Conservation (phyloP, 2,797 vertebrate species). For the Anisognathus igniventris region DNA sequence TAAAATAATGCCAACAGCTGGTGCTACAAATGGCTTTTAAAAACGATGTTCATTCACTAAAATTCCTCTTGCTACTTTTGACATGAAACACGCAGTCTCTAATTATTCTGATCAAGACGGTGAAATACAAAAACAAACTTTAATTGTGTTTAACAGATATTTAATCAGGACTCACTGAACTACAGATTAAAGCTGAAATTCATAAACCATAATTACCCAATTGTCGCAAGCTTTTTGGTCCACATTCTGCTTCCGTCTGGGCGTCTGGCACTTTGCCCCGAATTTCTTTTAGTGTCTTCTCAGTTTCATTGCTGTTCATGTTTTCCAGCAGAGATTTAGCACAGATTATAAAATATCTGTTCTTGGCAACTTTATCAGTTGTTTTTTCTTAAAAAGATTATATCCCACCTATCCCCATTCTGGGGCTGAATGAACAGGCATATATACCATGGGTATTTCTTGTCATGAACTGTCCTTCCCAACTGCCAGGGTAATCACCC, state of each 20-base stretch:
- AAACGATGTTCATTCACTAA: slow-evolving; percentile 86
- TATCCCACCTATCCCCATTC: slow-evolving; percentile 39
- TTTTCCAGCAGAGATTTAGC: slow-evolving; percentile 83
- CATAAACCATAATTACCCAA: slow-evolving; percentile 88
- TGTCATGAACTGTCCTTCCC: background rate
- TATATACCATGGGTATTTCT: background rate
- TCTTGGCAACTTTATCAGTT: slow-evolving; percentile 80
- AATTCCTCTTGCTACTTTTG: slow-evolving; percentile 84
- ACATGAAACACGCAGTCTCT: slow-evolving; percentile 85
- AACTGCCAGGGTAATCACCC: background rate
- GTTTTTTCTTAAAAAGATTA: slow-evolving; percentile 68
- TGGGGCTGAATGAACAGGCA: slow-evolving; percentile 47
- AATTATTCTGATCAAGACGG: slow-evolving; percentile 87
- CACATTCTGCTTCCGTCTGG: slow-evolving; percentile 84
- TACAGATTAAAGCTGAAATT: slow-evolving; percentile 88
- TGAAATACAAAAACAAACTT: slow-evolving; percentile 89
- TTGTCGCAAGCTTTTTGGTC: slow-evolving; percentile 86
- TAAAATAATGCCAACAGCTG: slow-evolving; percentile 86
- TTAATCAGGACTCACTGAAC: slow-evolving; percentile 88
- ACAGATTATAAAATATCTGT: slow-evolving; percentile 83
- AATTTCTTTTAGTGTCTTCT: slow-evolving; percentile 85
- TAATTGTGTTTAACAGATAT: slow-evolving; percentile 89
- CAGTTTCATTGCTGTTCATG: slow-evolving; percentile 82
- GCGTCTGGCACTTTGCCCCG: slow-evolving; percentile 84
- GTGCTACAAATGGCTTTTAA: slow-evolving; percentile 86